Conservation (phyloP, 1,140 invertebrate genomes). For the Aphelinus certus region DNA sequence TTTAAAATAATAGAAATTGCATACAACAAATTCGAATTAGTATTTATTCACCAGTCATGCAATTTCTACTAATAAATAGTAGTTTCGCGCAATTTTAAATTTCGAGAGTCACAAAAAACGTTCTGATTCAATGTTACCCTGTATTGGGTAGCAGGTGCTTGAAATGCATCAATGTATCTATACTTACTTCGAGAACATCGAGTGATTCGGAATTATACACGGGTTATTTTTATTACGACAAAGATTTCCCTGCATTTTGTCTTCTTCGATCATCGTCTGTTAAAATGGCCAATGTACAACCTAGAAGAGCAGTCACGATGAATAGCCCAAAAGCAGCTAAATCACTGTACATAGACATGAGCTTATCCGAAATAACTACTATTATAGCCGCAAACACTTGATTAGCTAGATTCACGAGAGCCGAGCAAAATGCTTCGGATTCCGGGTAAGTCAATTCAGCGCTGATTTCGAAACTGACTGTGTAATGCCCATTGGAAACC, state of each 20-base stretch:
- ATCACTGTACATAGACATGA: conserved; percentile 38
- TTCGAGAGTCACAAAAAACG: too few species aligned
- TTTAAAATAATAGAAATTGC: too few species aligned
- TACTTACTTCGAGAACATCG: too few species aligned
- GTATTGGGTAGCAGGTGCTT: too few species aligned
- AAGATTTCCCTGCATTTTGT: conserved; percentile 37
- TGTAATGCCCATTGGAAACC: conserved; percentile 77
- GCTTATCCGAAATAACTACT: conserved; percentile 40
- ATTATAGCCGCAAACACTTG: conserved; percentile 58
- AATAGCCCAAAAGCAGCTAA: conserved; percentile 38
- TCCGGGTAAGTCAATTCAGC: conserved; percentile 78
- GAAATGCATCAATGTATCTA: too few species aligned
- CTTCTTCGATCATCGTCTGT: conserved; percentile 43
- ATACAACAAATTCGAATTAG: too few species aligned
- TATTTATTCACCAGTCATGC: too few species aligned
- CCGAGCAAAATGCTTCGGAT: conserved; percentile 72
- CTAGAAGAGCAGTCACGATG: conserved; percentile 32
- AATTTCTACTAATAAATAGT: too few species aligned
- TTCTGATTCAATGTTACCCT: too few species aligned
- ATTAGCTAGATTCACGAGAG: conserved; percentile 72
- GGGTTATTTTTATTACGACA: too few species aligned
- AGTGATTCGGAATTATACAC: too few species aligned
- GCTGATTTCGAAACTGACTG: conserved; percentile 76
- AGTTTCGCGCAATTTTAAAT: too few species aligned
- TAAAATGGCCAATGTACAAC: conserved; percentile 30